phyloP scores from a whole-genome alignment of 2,888 invertebrate genomes.

The Chaitophorus viminalis region DNA sequence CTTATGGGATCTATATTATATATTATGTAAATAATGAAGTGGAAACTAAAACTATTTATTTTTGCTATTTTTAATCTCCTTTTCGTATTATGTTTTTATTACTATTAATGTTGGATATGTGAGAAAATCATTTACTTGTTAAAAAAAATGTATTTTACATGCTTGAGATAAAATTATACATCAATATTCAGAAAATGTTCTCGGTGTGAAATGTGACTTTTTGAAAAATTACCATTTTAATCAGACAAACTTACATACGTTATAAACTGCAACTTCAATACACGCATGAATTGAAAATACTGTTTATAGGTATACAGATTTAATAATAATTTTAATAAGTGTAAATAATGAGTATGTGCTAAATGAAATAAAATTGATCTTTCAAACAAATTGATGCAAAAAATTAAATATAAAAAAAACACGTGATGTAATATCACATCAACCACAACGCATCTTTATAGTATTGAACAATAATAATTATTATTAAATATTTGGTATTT shows the following conservation, averaged over 20 bases:
- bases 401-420: neutral
- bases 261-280: neutral
- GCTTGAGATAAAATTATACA: neutral
- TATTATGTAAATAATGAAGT: too few species aligned
- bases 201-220: slow-evolving; percentile 18
- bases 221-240: slow-evolving; percentile 6
- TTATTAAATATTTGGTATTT: too few species aligned
- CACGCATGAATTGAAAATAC: neutral
- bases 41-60: neutral
- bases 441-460: too few species aligned
- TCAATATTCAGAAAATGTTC: slow-evolving; percentile 18
- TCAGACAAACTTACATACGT: neutral
- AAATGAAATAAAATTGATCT: neutral
- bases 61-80: neutral
- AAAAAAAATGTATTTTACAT: neutral
- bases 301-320: neutral
- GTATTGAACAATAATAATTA: too few species aligned
- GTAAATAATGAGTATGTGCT: neutral
- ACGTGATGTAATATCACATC: neutral
- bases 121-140: slow-evolving; percentile 2
- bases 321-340: neutral
- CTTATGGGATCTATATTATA: neutral
- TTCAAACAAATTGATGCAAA: neutral
- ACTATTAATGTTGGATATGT: neutral
- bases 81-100: neutral